Base-by-base conservation (phyloP, 2,888 invertebrate species). In the Plusia festucae region DNA sequence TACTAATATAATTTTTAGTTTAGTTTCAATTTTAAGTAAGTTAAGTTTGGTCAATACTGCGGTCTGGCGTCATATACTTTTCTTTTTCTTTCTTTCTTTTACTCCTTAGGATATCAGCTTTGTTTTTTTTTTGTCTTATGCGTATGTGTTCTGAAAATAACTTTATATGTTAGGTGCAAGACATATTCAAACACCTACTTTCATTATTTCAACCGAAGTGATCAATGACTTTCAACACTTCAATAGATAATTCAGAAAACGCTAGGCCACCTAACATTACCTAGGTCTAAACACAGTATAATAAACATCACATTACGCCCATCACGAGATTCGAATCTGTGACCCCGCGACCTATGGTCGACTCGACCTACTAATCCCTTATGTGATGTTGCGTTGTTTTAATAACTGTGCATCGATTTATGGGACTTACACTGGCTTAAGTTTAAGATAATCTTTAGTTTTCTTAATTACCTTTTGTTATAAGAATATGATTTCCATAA, bases 261-360 rank as follows among this genome's bases (percentile, higher is more conserved):
- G 62, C 52, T 66, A 59, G 62, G 15, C 46, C 60, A 51, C n/a
- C 18, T 52, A 40, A 59, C 51, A 58, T 58, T 58, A 9, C 32
- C 62, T 58, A 68, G 61, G 64, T 60, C 55, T 30, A 60, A 60
- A 30, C 65, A 55, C 63, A 55, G 65, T 64, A 78, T 75, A 77
- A 79, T 79, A 70, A 78, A 76, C 75, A 78, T 74, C 75, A 74
- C 70, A 76, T 76, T 70, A 78, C 75, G 70, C 77, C 74, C 78
- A 73, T 70, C 78, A 65, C 62, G 61, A 79, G 78, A 76, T 78
- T 77, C 64, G 65, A 77, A 78, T 78, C 78, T 68, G 65, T 69
- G 80, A 79, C 77, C 80, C 34, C 63, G 9, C 65, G 67, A 70
- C 78, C 77, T 52, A 53, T 61, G 53, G 68, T 60, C 52, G 52